A percentile compares a stretch with the other conserved stretches of the same genome.
These are phyloP conservation scores for Nesometra sesokonis DNA, from an alignment of 35 echinoderm and acorn worm genomes.

Conservation along the genomic window DNA sequence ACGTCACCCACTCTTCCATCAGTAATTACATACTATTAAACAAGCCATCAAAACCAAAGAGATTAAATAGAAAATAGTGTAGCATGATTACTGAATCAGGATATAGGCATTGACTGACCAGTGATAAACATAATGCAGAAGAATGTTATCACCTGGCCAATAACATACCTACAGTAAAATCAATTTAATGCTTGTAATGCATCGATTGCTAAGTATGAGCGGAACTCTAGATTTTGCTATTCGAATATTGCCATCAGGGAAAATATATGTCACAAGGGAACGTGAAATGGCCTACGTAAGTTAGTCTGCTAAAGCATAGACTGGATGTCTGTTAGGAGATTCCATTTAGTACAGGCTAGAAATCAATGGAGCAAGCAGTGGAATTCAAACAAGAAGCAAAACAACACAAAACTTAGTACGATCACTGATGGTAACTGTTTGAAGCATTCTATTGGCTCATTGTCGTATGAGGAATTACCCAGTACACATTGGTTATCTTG, in stretches of 20 bases:
- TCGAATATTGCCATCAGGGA: background rate
- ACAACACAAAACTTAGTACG: background rate
- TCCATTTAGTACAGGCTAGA: background rate
- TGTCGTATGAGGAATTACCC: background rate
- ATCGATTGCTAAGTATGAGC: background rate
- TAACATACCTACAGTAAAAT: background rate
- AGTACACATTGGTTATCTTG: background rate
- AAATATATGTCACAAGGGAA: background rate
- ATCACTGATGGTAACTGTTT: background rate
- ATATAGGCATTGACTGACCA: too few relatives aligned
- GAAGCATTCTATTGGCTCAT: background rate
- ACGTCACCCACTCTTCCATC: background rate
- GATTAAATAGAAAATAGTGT: background rate
- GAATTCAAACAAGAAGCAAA: background rate
- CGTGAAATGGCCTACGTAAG: background rate
- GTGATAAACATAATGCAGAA: background rate
- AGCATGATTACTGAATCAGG: background rate
- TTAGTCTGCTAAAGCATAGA: background rate
- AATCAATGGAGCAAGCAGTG: background rate
- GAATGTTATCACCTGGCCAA: background rate
- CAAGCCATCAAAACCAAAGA: background rate
- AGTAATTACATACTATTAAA: background rate
- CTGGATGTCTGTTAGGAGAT: background rate
- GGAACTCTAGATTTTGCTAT: background rate
- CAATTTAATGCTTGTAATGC: background rate